A percentile compares a stretch with the other conserved stretches of the same genome.
These are phyloP conservation scores for Theocolax elegans DNA, from an alignment of 1,140 invertebrate species.

Conservation along the genomic window DNA sequence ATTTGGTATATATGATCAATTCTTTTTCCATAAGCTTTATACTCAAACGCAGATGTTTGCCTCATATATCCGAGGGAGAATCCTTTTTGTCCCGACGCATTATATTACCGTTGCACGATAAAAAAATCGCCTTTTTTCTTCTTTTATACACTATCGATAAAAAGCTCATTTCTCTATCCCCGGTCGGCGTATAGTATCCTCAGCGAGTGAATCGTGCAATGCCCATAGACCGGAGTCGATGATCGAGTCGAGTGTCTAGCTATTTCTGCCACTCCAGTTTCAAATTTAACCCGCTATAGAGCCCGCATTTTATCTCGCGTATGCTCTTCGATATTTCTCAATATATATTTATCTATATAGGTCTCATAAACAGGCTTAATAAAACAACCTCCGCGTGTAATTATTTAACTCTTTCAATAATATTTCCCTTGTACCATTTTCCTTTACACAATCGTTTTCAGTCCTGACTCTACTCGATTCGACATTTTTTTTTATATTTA, in stretches of 20 bases:
- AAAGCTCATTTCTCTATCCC: slow-evolving; percentile 27
- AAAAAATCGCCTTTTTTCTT: slow-evolving; percentile 10
- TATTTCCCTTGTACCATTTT: no score
- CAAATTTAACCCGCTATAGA: slow-evolving; percentile 22
- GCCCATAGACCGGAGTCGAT: neutral
- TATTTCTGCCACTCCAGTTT: slow-evolving; percentile 28
- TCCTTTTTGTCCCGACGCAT: slow-evolving; percentile 24
- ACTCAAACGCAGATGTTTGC: slow-evolving; percentile 21
- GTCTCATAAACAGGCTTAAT: neutral
- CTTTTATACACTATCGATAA: slow-evolving; percentile 19
- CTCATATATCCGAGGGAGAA: neutral
- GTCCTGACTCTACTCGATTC: no score
- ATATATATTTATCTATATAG: neutral
- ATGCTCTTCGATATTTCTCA: neutral
- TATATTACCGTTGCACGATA: slow-evolving; percentile 22
- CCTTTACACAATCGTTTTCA: no score
- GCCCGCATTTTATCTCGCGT: slow-evolving; percentile 5
- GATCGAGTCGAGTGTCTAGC: slow-evolving; percentile 25
- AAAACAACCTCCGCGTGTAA: slow-evolving; percentile 6
- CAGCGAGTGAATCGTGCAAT: neutral
- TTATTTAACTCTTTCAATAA: no score
- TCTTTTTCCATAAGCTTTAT: slow-evolving; percentile 24
- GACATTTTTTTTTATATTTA: no score
- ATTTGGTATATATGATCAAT: neutral
- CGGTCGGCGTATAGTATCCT: slow-evolving; percentile 1